These are phyloP conservation scores for Apteryx owenii DNA, from an alignment of 2,113 vertebrate genomes.

Conservation along the genomic window DNA sequence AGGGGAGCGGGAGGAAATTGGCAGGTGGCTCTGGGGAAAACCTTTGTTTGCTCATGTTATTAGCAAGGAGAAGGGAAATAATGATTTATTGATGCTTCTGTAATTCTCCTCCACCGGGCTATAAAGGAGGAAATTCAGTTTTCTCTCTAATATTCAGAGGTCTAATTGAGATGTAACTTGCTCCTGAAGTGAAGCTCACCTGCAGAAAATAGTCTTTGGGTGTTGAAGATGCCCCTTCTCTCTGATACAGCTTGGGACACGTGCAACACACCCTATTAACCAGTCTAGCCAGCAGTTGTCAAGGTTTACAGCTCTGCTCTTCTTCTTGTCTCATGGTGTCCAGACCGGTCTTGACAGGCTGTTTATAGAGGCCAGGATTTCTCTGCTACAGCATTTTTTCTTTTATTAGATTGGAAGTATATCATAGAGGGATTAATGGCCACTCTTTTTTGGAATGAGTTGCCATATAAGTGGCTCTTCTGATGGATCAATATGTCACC, in stretches of 20 bases:
- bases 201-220: background rate
- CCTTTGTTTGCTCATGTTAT: constrained; percentile 43
- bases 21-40: background rate
- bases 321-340: background rate
- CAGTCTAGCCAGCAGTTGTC: background rate
- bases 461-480: background rate
- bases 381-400: background rate
- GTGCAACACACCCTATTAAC: background rate
- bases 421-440: background rate
- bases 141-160: background rate
- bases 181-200: background rate
- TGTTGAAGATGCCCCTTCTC: background rate
- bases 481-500: background rate
- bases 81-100: constrained; percentile 62
- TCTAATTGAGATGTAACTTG: constrained; percentile 15
- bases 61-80: background rate
- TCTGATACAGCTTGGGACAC: background rate
- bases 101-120: background rate
- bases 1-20: background rate
- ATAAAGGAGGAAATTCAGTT: background rate
- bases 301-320: background rate
- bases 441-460: background rate
- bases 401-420: background rate
- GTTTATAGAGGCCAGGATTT: background rate
- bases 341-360: background rate